Base-by-base conservation (phyloP, 2,888 invertebrate genomes). In the Hipparchia sbordonii region DNA sequence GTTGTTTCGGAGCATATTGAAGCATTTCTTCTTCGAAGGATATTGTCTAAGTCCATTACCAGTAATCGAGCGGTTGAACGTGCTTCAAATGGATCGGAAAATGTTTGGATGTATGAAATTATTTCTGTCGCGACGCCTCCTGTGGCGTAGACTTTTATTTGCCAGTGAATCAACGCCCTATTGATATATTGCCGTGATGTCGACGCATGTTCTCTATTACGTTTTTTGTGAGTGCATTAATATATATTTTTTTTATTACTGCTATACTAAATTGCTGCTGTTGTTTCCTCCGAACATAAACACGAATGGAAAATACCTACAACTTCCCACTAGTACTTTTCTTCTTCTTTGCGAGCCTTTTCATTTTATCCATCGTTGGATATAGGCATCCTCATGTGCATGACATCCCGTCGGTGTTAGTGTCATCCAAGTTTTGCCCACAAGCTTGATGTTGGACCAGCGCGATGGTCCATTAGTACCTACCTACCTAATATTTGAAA, bases 91-190 rank as follows among this genome's bases (percentile, higher is more conserved):
- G 87, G 86, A 82, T 85, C 81, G 87, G 87, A 88, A 88, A 90
- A 88, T 89, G 81, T 84, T 85, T 82, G 84, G 81, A 82, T 82
- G 84, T 86, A 86, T 87, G 84, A 86, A 87, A 89, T 90, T 87
- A 89, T 90, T 89, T 87, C 85, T 82, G 87, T 89, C 86, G 86
- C 85, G 84, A 79, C 86, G 85, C 85, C 87, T 87, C 88, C 89
- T 82, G 86, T 80, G 84, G 86, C 80, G 84, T 79, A 83, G 84
- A 87, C 86, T 85, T 87, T 87, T 87, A 87, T 89, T 87, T 83
- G 83, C 85, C 84, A 85, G 82, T 89, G 89, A 89, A 89, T 91
- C 89, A 89, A 87, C 87, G 82, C 87, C 87, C 87, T 82, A 82
- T 83, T 89, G 87, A 90, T 88, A 86, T 86, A 89, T 86, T 77